Conservation (phyloP, 2,797 vertebrate genomes). For the Chiroxiphia lanceolata region DNA sequence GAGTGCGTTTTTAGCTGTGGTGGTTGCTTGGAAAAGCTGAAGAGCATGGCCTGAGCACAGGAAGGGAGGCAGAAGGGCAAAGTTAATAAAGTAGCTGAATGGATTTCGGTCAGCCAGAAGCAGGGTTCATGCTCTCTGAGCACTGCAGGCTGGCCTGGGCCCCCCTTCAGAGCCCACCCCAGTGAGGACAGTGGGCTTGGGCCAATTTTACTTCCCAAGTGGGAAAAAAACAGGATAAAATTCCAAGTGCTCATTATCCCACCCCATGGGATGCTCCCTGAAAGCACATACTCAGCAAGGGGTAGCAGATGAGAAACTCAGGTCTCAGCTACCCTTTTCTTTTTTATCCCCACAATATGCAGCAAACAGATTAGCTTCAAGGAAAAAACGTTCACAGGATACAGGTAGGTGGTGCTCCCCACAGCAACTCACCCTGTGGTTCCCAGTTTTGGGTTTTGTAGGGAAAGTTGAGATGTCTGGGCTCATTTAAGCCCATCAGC, state of each 20-base stretch:
- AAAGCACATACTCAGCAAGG: not conserved
- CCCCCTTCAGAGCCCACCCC: not conserved
- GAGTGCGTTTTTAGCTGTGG: not conserved
- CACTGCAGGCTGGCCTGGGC: not conserved
- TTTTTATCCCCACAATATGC: not conserved
- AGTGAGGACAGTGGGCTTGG: rapidly evolving
- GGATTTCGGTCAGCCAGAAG: not conserved
- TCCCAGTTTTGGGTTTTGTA: not conserved
- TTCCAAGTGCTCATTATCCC: not conserved
- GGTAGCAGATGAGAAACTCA: not conserved
- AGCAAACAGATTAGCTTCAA: not conserved
- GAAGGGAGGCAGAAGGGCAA: not conserved
- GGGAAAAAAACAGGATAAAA: not conserved
- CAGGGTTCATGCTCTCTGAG: rapidly evolving
- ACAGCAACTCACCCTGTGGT: not conserved
- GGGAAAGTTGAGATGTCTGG: not conserved
- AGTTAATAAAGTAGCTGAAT: not conserved
- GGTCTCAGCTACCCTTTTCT: not conserved
- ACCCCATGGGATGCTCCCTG: rapidly evolving
- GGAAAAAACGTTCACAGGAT: not conserved
- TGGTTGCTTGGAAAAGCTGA: not conserved
- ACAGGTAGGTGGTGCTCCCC: not conserved
- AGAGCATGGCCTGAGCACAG: not conserved
- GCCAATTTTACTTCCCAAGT: not conserved
- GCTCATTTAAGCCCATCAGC: not conserved